Percentiles rank a stretch among this genome's conserved stretches.
These are phyloP conservation scores for Xerus inauris DNA, from an alignment of 2,113 vertebrate genomes.

Conservation along the genomic window DNA sequence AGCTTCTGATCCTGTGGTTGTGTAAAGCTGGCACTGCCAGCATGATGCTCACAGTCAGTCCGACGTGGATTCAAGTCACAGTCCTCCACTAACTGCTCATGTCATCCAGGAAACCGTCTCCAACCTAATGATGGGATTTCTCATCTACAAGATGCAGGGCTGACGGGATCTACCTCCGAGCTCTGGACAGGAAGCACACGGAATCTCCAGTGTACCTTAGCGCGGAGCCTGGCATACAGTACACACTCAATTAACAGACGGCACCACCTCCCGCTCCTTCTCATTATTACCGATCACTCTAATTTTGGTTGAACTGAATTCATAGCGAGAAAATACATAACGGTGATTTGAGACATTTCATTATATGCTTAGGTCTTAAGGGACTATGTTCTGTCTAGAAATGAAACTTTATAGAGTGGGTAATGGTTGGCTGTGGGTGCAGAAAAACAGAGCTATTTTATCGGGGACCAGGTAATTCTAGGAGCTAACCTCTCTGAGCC, in stretches of 20 bases:
- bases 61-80: background rate
- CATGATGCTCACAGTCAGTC: background rate
- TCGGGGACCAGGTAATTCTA: background rate
- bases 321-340: background rate
- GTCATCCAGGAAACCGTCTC: too few species aligned
- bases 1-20: background rate
- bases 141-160: background rate
- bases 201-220: background rate
- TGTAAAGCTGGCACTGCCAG: background rate
- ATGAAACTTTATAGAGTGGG: background rate
- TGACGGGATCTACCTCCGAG: background rate
- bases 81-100: background rate
- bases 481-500: background rate
- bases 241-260: background rate
- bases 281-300: background rate
- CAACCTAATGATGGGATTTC: background rate
- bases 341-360: background rate
- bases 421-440: background rate
- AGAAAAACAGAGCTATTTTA: background rate
- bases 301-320: background rate
- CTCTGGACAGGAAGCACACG: background rate
- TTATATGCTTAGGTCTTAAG: background rate
- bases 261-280: accelerated
- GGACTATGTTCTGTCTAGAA: background rate
- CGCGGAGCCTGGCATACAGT: background rate